Conservation (phyloP, 1,140 invertebrate genomes). For the Ctenoplectra terminalis region DNA sequence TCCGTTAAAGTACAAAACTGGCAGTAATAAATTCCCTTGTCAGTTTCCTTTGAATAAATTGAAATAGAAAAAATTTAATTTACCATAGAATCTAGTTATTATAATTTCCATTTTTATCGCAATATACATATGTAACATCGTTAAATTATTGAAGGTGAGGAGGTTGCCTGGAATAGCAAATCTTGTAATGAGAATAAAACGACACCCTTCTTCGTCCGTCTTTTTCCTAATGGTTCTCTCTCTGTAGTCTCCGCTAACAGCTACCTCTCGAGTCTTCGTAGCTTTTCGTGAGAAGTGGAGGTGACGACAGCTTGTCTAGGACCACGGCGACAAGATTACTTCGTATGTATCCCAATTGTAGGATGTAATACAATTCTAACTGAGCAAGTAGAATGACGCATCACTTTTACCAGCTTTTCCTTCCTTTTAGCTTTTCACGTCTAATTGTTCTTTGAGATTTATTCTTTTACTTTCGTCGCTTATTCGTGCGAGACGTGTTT, state of each 20-base stretch:
- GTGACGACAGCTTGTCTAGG: constrained; percentile 63
- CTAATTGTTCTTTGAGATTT: not conserved
- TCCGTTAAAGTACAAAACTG: too few relatives aligned
- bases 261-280: constrained; percentile 1
- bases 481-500: not conserved
- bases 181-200: constrained; percentile 15
- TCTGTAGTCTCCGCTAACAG: not conserved
- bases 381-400: constrained; percentile 57
- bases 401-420: not conserved
- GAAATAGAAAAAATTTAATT: not conserved
- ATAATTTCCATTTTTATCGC: constrained; percentile 1
- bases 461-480: not conserved
- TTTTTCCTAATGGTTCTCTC: not conserved
- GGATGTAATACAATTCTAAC: constrained; percentile 64
- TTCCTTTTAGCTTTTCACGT: not conserved
- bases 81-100: not conserved
- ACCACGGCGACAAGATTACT: constrained; percentile 66
- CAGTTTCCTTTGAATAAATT: not conserved
- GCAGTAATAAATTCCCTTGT: not conserved
- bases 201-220: not conserved
- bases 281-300: constrained; percentile 37
- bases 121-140: not conserved
- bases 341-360: constrained; percentile 69
- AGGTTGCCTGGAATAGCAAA: not conserved
- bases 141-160: not conserved